These are phyloP conservation scores for Camponotus pennsylvanicus DNA, from an alignment of 1,140 invertebrate species.

Conservation along the genomic window DNA sequence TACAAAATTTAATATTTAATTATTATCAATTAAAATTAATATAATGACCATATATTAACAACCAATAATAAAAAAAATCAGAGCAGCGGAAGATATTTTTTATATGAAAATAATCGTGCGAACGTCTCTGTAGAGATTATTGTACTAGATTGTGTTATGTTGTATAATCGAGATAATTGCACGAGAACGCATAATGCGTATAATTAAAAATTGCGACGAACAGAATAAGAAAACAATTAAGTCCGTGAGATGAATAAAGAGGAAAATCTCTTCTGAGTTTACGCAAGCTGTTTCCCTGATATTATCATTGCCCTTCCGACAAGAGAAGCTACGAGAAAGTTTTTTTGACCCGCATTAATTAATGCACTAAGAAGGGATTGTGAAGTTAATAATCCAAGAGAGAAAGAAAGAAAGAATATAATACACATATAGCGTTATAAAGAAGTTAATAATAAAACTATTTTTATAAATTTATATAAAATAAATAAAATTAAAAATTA, in stretches of 20 bases:
- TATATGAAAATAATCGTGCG: slow-evolving; percentile 12
- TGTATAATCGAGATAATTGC: slow-evolving; percentile 38
- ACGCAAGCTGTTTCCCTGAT: slow-evolving; percentile 51
- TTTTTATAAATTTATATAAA: background rate
- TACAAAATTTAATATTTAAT: no score
- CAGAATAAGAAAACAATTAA: slow-evolving; percentile 46
- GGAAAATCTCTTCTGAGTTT: slow-evolving; percentile 19
- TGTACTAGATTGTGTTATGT: slow-evolving; percentile 10
- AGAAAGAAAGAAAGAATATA: background rate
- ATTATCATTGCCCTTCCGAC: slow-evolving; percentile 49
- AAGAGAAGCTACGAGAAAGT: slow-evolving; percentile 46
- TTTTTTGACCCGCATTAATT: slow-evolving; percentile 41
- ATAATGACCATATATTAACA: background rate
- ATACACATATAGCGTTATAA: background rate
- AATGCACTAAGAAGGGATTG: background rate
- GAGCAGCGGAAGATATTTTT: slow-evolving; percentile 13
- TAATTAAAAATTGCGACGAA: slow-evolving; percentile 32
- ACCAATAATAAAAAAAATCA: slow-evolving; percentile 10
- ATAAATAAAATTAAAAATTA: background rate
- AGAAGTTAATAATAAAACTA: background rate
- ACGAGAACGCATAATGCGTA: slow-evolving; percentile 34
- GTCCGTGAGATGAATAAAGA: slow-evolving; percentile 21
- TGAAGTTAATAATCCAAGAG: background rate
- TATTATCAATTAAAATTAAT: background rate
- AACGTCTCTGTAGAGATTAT: background rate